Conservation (phyloP, 2,797 vertebrate species). For the Agapornis canus region DNA sequence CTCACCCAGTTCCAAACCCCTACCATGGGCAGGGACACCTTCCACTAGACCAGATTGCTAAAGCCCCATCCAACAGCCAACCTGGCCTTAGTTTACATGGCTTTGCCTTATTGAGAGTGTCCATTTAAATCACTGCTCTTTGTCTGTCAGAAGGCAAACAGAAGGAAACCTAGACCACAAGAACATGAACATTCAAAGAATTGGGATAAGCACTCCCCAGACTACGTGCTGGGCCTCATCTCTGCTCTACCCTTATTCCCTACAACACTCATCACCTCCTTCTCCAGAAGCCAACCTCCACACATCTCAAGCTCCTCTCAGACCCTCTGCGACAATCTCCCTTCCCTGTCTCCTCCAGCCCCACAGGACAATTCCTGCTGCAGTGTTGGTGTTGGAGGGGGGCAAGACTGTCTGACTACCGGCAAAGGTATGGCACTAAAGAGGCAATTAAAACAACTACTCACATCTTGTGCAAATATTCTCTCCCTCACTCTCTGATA, state of each 20-base stretch:
- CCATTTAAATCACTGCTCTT: conserved; percentile 46
- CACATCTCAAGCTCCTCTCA: background rate
- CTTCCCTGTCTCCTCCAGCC: conserved; percentile 21
- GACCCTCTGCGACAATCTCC: background rate
- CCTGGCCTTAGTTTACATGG: background rate
- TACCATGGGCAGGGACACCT: background rate
- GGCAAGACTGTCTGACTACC: conserved; percentile 63
- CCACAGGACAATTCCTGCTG: conserved; percentile 11
- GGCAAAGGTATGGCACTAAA: conserved; percentile 70
- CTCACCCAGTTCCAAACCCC: background rate
- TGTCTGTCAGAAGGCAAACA: background rate
- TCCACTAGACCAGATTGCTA: background rate
- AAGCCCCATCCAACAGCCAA: background rate
- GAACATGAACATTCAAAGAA: background rate
- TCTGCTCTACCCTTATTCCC: background rate
- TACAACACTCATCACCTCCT: background rate
- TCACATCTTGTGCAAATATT: conserved; percentile 96
- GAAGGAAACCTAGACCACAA: background rate
- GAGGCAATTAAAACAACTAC: conserved; percentile 85
- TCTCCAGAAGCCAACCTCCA: background rate
- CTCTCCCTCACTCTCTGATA: conserved; percentile 93
- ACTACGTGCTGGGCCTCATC: conserved; percentile 3
- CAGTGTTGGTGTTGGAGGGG: background rate
- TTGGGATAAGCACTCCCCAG: background rate
- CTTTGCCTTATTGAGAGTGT: background rate